Percentiles rank a stretch among this genome's conserved stretches.
phyloP scores from a whole-genome alignment of 2,113 vertebrate genomes.

The Herpailurus yagouaroundi region DNA sequence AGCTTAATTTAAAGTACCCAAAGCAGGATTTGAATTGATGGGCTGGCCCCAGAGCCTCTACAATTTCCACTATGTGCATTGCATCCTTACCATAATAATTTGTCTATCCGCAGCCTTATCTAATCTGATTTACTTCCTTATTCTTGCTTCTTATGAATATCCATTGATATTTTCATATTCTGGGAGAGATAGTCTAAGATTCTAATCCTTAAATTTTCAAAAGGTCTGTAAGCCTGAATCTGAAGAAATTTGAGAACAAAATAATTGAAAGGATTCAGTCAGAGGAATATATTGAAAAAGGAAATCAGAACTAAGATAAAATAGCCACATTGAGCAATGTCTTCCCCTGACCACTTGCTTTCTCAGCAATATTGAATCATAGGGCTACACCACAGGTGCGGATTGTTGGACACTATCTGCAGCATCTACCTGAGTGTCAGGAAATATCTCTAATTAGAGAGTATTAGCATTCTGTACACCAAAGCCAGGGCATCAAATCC shows the following conservation, averaged over 20 bases:
- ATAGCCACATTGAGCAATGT: fast-evolving
- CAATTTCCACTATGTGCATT: background rate
- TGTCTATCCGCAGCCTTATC: background rate
- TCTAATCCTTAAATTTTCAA: background rate
- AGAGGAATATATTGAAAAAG: background rate
- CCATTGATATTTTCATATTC: background rate
- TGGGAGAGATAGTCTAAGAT: background rate
- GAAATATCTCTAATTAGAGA: slow-evolving; percentile 76
- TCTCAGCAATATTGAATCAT: background rate
- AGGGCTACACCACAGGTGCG: background rate
- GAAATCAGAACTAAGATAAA: background rate
- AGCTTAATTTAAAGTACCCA: background rate
- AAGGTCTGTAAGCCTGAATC: slow-evolving; percentile 5
- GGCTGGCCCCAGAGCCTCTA: background rate
- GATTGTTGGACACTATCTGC: slow-evolving; percentile 52
- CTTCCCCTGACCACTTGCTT: background rate
- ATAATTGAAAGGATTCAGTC: background rate
- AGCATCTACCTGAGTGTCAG: slow-evolving; percentile 73
- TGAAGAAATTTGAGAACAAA: slow-evolving; percentile 34
- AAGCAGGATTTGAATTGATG: background rate
- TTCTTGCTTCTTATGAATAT: background rate
- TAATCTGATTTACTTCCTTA: background rate
- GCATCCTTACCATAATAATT: background rate
- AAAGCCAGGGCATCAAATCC: slow-evolving; percentile 76
- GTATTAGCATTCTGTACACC: slow-evolving; percentile 74